Percentiles rank a stretch among this genome's conserved stretches.
Conservation (phyloP, 2,113 vertebrate genomes). For the Emydocephalus ijimae region DNA sequence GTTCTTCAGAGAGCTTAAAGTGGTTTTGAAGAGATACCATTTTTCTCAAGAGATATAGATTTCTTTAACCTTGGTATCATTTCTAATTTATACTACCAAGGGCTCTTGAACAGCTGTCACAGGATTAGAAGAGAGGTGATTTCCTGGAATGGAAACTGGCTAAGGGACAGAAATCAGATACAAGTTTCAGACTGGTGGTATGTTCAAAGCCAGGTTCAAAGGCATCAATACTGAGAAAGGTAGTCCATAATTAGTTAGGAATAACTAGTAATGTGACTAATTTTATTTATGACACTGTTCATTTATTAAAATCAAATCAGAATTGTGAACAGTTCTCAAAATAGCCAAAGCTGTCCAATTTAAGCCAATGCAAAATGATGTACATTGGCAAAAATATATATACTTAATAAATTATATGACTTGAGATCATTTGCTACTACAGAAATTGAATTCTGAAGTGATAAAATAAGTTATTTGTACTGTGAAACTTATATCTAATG, state of each 20-base stretch:
- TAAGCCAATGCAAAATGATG: neutral
- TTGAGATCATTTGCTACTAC: neutral
- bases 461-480: neutral
- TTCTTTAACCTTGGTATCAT: neutral
- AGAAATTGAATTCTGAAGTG: neutral
- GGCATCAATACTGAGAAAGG: neutral
- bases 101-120: neutral
- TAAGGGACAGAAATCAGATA: neutral
- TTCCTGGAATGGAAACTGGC: neutral
- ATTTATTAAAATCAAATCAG: neutral
- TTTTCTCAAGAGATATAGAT: neutral
- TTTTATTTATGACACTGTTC: neutral
- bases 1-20: neutral
- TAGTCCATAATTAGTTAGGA: neutral
- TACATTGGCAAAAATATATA: neutral
- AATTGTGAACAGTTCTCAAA: neutral
- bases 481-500: neutral
- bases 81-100: neutral
- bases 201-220: neutral
- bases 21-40: neutral
- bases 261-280: neutral
- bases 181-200: neutral
- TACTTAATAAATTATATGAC: neutral
- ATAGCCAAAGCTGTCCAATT: neutral
- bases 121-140: neutral